These are phyloP conservation scores for Onychostoma macrolepis DNA, from an alignment of 2,113 vertebrate species.

Conservation along the genomic window DNA sequence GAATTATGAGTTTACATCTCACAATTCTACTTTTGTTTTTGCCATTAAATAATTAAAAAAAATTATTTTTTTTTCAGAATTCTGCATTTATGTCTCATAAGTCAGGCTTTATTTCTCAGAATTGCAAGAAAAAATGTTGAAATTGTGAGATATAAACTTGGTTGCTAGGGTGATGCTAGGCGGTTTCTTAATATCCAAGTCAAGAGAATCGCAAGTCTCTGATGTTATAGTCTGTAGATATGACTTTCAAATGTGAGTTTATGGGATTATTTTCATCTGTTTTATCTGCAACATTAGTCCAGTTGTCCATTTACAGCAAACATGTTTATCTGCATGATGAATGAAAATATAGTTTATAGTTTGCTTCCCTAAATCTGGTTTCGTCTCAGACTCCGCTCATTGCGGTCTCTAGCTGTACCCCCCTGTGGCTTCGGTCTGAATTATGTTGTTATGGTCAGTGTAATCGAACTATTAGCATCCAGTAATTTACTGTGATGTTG, in stretches of 20 bases:
- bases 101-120: too few species aligned
- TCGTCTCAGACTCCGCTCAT: background rate
- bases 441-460: constrained; percentile 18
- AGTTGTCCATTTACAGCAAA: background rate
- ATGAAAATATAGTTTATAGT: background rate
- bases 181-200: background rate
- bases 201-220: background rate
- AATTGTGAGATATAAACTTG: too few species aligned
- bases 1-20: too few species aligned
- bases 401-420: background rate
- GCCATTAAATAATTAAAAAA: too few species aligned
- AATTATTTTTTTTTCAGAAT: too few species aligned
- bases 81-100: too few species aligned
- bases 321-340: background rate
- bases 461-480: constrained; percentile 6
- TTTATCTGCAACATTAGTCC: background rate
- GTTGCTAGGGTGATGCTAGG: background rate
- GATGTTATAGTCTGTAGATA: background rate
- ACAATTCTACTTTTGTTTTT: too few species aligned
- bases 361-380: background rate
- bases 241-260: background rate
- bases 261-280: background rate
- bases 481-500: constrained; percentile 11
- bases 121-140: too few species aligned
- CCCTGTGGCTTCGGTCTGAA: background rate